Evolutionary conservation across 2,888 invertebrate species (phyloP), one percentile per base, ranked within the genome.

Genomic region (Smittia sp.): DNA sequence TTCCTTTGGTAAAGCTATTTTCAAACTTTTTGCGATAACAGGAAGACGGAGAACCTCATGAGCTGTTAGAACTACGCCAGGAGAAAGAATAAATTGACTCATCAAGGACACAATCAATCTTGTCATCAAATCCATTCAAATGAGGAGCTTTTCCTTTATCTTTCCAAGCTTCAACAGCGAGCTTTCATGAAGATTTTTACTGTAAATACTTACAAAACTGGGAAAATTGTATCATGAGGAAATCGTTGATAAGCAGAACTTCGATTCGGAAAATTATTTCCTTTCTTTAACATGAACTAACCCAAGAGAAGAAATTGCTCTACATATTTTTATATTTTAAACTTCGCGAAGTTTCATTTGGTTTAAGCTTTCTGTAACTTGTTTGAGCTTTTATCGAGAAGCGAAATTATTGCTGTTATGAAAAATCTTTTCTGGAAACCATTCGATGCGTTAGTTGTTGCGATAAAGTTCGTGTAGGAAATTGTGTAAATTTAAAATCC

Each of bases 61-160:
- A 90, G 80, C 84, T 90, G 65, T 85, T 88, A 72, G 90, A 90
- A 78, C 79, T 88, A 67, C 86, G 86, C 38, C 80, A 81, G 69
- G 81, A 82, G 74, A 83, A 83, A 75, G 82, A 82, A 79, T 82
- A 81, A 81, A 73, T 63, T n/a, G 27, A 63, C 58, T 58, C 15
- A 46, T 58, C 15, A 65, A 65, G n/a, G 65, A 65, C 7, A 66
- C 32, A 38, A 38, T 18, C n/a, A 66, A 27, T 58, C 58, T 20
- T 22, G 58, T 22, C 58, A 58, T 58, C 58, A 58, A 58, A 58
- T 58, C 22, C 58, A 58, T 58, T 58, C 2, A 22, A 3, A 20
- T 3, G 58, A 58, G n/a, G 22, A 18, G 4, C n/a, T 46, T 15
- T 46, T n/a, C n/a, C 32, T 32, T 32, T 9, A 6, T 6, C 32